Evolutionary conservation across 2,888 invertebrate species (phyloP).

Genomic region (Marronus borbonicus): DNA sequence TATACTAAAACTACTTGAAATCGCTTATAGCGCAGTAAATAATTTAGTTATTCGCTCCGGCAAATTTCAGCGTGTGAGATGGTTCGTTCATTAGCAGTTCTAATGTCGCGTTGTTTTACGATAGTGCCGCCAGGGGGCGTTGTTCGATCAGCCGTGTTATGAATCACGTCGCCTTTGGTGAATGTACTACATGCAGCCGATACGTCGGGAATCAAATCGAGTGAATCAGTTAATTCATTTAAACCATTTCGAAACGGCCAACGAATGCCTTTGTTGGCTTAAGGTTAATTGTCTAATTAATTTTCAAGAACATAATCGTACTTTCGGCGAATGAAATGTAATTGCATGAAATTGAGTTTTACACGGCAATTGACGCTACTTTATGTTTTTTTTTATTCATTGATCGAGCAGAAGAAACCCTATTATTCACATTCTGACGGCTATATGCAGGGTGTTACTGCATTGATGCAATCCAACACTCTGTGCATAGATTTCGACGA

Average conservation of each 20-base stretch:
- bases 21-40: not conserved
- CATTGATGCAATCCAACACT: too few relatives aligned
- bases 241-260: constrained; percentile 34
- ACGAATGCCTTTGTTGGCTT: constrained; percentile 31
- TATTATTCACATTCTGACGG: not conserved
- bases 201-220: constrained; percentile 31
- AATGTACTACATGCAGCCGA: constrained; percentile 14
- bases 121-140: constrained; percentile 50
- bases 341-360: constrained; percentile 11
- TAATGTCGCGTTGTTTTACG: constrained; percentile 56
- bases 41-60: constrained; percentile 11
- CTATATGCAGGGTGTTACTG: too few relatives aligned
- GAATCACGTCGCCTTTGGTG: constrained; percentile 38
- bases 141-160: constrained; percentile 46
- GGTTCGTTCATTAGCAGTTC: constrained; percentile 57
- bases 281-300: constrained; percentile 33
- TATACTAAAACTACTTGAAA: not conserved
- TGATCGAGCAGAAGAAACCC: not conserved
- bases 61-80: constrained; percentile 51
- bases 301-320: constrained; percentile 24
- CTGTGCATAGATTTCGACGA: too few relatives aligned
- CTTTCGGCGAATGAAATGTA: constrained; percentile 14
- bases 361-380: constrained; percentile 7
- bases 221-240: constrained; percentile 39
- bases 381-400: constrained; percentile 8